These are phyloP conservation scores for Geopemphigus sp. DNA, from an alignment of 1,140 invertebrate genomes.

Conservation along the genomic window DNA sequence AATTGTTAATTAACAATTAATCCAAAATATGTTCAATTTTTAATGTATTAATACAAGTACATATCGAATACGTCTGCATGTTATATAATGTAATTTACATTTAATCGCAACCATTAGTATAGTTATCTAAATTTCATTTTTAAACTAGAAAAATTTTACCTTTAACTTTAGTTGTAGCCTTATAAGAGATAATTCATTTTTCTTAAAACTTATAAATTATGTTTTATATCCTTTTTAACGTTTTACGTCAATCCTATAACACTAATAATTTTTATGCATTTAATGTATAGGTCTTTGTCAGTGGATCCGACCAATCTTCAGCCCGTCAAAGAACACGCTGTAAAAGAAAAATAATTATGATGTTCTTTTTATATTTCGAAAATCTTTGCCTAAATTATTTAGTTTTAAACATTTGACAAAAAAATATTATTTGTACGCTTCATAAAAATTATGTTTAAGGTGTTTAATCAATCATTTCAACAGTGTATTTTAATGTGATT, in stretches of 20 bases:
- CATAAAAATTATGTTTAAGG: background rate
- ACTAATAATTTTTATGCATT: background rate
- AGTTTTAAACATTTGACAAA: slow-evolving; percentile 17
- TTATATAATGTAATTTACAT: no score
- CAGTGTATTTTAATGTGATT: slow-evolving; percentile 46
- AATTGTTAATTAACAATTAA: no score
- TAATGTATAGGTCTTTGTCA: slow-evolving; percentile 11
- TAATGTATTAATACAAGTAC: no score
- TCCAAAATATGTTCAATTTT: no score
- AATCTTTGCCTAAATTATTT: slow-evolving; percentile 4
- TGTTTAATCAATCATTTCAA: slow-evolving; percentile 37
- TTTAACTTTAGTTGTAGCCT: no score
- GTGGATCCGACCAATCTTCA: slow-evolving; percentile 31
- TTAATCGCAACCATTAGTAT: no score
- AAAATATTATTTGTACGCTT: background rate
- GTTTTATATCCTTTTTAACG: no score
- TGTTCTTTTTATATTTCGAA: background rate
- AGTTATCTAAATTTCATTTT: no score
- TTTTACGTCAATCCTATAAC: background rate
- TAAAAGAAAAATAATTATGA: slow-evolving; percentile 33
- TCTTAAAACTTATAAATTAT: no score
- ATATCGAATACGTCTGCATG: no score
- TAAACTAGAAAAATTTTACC: no score
- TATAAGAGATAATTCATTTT: no score
- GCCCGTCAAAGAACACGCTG: slow-evolving; percentile 19